These are phyloP conservation scores for Plectrocnemia conspersa DNA, from an alignment of 1,140 invertebrate genomes.

Conservation along the genomic window DNA sequence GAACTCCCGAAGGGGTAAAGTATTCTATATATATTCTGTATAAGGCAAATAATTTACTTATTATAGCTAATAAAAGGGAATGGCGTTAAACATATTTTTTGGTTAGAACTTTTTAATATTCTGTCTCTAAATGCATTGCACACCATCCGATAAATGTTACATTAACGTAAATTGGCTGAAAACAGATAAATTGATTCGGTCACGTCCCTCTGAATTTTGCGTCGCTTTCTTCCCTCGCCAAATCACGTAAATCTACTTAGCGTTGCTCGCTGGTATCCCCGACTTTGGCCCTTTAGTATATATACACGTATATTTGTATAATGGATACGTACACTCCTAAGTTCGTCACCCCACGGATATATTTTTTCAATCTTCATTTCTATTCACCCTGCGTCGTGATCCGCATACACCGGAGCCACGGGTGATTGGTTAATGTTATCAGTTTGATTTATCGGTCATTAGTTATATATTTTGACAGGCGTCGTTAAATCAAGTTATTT, in stretches of 20 bases:
- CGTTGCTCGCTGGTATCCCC: neutral
- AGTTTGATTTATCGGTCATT: no score
- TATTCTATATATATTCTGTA: no score
- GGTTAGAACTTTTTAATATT: constrained; percentile 24
- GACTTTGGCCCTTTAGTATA: neutral
- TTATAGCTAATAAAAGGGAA: neutral
- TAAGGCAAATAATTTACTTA: no score
- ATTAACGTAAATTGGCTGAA: constrained; percentile 32
- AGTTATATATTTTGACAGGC: no score
- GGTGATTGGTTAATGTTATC: no score
- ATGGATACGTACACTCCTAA: no score
- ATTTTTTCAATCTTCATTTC: neutral
- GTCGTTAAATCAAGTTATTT: no score
- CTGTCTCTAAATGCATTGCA: constrained; percentile 29
- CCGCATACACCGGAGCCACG: no score
- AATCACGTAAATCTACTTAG: constrained; percentile 20
- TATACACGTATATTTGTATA: neutral
- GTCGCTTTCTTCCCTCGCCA: constrained; percentile 4
- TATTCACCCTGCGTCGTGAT: no score
- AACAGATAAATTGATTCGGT: constrained; percentile 33
- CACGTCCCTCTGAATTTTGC: constrained; percentile 16
- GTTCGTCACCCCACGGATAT: neutral
- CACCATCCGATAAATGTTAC: constrained; percentile 32
- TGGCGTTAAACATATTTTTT: neutral
- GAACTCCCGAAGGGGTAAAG: no score